These are phyloP conservation scores for Diadophis punctatus DNA, from an alignment of 2,113 vertebrate genomes.

Conservation along the genomic window DNA sequence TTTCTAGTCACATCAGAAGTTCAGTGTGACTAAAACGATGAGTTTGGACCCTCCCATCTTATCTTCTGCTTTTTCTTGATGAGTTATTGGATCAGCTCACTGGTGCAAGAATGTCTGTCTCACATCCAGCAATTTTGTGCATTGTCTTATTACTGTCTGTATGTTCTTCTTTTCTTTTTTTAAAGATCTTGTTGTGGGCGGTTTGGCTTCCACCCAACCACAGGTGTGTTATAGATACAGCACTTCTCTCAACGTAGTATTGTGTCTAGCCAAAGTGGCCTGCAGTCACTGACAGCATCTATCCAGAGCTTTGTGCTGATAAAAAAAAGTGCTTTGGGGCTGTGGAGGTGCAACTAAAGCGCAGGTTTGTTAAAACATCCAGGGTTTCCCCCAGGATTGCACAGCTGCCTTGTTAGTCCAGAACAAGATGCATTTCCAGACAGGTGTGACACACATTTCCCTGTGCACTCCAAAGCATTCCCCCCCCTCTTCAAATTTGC, in stretches of 20 bases:
- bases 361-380: not conserved
- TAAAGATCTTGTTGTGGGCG: not conserved
- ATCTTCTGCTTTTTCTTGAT: not conserved
- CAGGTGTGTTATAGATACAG: not conserved
- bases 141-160: not conserved
- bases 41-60: not conserved
- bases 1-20: not conserved
- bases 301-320: not conserved
- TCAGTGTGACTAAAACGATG: not conserved
- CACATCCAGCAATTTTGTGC: not conserved
- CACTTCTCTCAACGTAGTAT: not conserved
- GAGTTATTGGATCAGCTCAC: not conserved
- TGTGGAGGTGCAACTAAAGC: not conserved
- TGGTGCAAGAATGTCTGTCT: not conserved
- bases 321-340: not conserved
- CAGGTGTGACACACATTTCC: not conserved
- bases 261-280: not conserved
- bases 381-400: not conserved
- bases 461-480: not conserved
- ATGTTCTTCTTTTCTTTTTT: not conserved
- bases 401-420: not conserved
- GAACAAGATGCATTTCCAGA: not conserved
- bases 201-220: not conserved
- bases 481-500: not conserved
- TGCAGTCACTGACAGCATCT: not conserved